Evolutionary conservation across 2,113 vertebrate genomes (phyloP).

Genomic region (Fukomys damarensis): DNA sequence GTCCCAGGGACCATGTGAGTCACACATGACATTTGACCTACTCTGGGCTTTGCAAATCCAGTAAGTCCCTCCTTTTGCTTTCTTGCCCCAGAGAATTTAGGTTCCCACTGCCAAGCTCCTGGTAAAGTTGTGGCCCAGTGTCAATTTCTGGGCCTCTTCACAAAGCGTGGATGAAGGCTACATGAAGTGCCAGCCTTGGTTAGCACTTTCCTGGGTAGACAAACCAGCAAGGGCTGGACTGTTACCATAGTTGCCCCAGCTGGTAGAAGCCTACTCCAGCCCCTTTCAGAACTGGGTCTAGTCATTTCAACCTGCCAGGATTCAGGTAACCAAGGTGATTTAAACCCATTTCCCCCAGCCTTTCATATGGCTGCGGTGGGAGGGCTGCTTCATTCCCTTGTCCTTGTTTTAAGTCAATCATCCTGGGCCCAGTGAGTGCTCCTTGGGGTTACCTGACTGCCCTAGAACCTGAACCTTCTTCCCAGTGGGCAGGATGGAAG

Average conservation of each 20-base stretch:
- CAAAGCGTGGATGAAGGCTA: background rate
- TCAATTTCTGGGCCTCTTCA: background rate
- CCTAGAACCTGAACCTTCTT: background rate
- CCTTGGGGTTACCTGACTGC: too few relatives aligned
- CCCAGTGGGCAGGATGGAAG: background rate
- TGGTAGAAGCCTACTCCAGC: background rate
- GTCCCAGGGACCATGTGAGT: too few relatives aligned
- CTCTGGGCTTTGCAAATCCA: background rate
- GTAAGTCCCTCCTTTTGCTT: background rate
- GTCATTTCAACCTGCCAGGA: background rate
- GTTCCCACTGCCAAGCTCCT: background rate
- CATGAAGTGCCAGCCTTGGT: background rate
- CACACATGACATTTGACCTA: background rate
- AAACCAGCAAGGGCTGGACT: background rate
- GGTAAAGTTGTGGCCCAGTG: background rate
- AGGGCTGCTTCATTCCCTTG: background rate
- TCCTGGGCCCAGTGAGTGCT: background rate
- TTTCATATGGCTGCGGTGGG: constrained; percentile 57
- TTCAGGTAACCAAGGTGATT: background rate
- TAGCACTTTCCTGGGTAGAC: background rate
- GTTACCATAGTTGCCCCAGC: background rate
- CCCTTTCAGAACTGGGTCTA: background rate
- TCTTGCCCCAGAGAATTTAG: background rate
- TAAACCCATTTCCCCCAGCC: background rate
- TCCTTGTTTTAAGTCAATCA: background rate